Evolutionary conservation across 2,888 invertebrate species (phyloP).

Genomic region (Drosophila sordidula): DNA sequence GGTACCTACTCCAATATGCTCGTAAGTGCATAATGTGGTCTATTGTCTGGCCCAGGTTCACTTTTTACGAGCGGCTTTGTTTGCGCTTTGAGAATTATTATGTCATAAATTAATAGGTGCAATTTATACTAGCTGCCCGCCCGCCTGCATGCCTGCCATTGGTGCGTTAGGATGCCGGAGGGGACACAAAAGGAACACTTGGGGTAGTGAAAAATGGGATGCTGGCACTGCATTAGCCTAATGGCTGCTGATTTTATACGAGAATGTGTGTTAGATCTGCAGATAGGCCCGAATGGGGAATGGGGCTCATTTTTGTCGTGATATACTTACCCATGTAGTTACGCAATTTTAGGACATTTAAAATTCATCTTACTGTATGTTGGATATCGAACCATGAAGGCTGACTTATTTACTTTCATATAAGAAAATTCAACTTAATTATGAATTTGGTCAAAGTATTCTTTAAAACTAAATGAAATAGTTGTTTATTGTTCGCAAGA

Average conservation of each 20-base stretch:
- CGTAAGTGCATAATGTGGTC: constrained; percentile 64
- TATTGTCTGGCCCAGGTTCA: constrained; percentile 67
- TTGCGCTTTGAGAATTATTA: constrained; percentile 79
- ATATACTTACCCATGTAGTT: constrained; percentile 3
- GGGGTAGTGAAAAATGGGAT: constrained; percentile 68
- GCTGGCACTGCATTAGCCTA: constrained; percentile 67
- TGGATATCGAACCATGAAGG: too few relatives aligned
- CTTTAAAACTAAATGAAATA: too few relatives aligned
- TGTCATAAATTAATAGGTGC: constrained; percentile 80
- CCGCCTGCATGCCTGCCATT: constrained; percentile 10
- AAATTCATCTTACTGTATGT: too few relatives aligned
- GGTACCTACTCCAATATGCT: constrained; percentile 33
- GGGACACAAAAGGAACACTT: constrained; percentile 52
- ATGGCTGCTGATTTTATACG: constrained; percentile 48
- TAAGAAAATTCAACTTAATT: too few relatives aligned
- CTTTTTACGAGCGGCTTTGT: constrained; percentile 75
- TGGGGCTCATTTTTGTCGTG: background rate
- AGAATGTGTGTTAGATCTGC: constrained; percentile 58
- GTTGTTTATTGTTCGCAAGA: too few relatives aligned
- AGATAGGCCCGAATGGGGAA: constrained; percentile 37
- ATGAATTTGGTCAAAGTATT: too few relatives aligned
- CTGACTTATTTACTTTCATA: too few relatives aligned
- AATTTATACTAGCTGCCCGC: constrained; percentile 64
- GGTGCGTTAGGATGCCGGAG: background rate
- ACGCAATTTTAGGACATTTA: background rate